Evolutionary conservation across 2,113 vertebrate genomes (phyloP), one percentile per base, ranked within the genome.

Genomic region (Platichthys flesus): DNA sequence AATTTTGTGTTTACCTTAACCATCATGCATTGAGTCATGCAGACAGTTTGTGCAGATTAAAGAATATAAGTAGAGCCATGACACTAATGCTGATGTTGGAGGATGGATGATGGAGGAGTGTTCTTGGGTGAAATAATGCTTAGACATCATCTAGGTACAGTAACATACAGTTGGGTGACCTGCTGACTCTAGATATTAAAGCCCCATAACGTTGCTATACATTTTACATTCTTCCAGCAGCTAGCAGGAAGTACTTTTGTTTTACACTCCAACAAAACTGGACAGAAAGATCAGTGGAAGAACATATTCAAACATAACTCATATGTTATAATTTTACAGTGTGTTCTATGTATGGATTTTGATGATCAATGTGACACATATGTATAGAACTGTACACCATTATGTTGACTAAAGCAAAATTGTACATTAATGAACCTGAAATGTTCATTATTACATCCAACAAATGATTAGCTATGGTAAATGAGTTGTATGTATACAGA

Each of bases 51-150:
- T 67, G 26, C 21, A 71, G 79, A 78, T 82, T 75, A 65, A 2
- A 74, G 28, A 31, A 31, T 16, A 21, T 40, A 47, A 56, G 56
- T 13, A 52, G 20, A 65, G 47, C 20, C 12, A 4, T 15, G 37
- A 16, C 35, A 24, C 13, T 68, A 45, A 84, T 82, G 35, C 47
- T 47, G 40, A 40, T 65, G 28, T 28, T 18, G 8, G 61, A 60
- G 21, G 31, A 20, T 23, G 16, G 16, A 3, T 37, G 49, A 18
- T 31, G 31, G 31, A 65, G 51, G 55, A 18, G 14, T 20, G 42
- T 4, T 45, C 42, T 45, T 45, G 42, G 14, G 56, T 54, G 67
- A 10, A 45, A 14, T 82, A 76, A 74, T 73, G 62, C 72, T 62
- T 24, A 57, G 47, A 69, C 52, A 24, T 37, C 21, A 60, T 71